Percentiles rank a stretch among this genome's conserved stretches.
These are phyloP conservation scores for Notarius lentiginosus DNA, from an alignment of 2,113 vertebrate genomes.

Conservation along the genomic window DNA sequence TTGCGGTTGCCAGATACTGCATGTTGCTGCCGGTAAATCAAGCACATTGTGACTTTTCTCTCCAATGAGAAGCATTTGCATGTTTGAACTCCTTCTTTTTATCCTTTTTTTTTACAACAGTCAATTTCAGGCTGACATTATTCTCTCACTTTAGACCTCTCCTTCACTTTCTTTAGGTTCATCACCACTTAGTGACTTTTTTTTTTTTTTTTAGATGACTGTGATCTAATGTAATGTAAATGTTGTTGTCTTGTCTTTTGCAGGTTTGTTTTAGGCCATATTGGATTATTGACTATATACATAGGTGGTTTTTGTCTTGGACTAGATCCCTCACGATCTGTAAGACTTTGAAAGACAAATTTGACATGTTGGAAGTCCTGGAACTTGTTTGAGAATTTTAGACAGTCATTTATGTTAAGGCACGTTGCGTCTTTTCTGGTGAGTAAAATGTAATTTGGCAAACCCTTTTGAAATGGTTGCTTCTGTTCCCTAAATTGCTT, in stretches of 20 bases:
- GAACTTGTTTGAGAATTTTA: not conserved
- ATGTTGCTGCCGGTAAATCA: not conserved
- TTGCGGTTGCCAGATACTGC: not conserved
- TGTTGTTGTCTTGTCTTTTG: not conserved
- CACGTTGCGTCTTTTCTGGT: not conserved
- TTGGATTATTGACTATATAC: not conserved
- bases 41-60: constrained; percentile 62
- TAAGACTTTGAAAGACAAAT: not conserved
- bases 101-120: constrained; percentile 50
- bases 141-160: constrained; percentile 13
- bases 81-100: constrained; percentile 50
- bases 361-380: not conserved
- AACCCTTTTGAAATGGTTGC: not conserved
- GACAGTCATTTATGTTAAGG: not conserved
- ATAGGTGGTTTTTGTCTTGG: not conserved
- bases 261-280: not conserved
- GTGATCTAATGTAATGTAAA: constrained; percentile 29
- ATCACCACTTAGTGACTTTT: constrained; percentile 15
- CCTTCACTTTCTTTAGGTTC: constrained; percentile 3
- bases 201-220: constrained; percentile 29
- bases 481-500: not conserved
- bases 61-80: constrained; percentile 61
- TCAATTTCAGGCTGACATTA: constrained; percentile 7
- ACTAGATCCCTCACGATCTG: not conserved
- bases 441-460: not conserved